These are phyloP conservation scores for Pristionchus mayeri DNA, from an alignment of 2,888 invertebrate genomes.

Conservation along the genomic window DNA sequence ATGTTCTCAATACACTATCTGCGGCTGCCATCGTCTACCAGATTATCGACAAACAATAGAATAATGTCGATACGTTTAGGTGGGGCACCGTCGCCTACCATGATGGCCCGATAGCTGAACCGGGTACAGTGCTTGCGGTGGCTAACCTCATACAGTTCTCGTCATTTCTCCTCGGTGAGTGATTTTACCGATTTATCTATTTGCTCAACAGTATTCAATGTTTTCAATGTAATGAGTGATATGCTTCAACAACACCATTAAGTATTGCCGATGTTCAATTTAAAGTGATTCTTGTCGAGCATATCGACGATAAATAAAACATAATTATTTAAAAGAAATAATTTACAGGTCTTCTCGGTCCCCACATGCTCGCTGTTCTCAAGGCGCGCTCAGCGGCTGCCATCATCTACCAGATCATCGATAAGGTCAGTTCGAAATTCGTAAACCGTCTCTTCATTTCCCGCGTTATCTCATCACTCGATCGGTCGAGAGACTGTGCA, in stretches of 20 bases:
- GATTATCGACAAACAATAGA: no score
- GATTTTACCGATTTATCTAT: background rate
- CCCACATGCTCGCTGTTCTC: background rate
- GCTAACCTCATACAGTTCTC: background rate
- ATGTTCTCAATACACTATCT: background rate
- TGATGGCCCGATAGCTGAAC: background rate
- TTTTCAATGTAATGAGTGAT: background rate
- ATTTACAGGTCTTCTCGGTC: background rate
- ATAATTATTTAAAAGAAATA: background rate
- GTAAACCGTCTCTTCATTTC: no score
- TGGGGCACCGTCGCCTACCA: conserved; percentile 8
- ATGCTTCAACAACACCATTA: no score
- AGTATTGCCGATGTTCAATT: no score
- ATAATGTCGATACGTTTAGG: no score
- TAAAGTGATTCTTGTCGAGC: background rate
- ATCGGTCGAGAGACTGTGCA: no score
- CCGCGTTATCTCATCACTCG: no score
- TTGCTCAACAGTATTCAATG: background rate
- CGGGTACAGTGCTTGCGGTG: background rate
- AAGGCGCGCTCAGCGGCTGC: conserved; percentile 4
- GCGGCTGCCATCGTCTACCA: no score
- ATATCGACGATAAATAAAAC: background rate
- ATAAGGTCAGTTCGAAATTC: background rate
- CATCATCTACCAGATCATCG: conserved; percentile 6
- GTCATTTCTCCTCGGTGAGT: background rate